phyloP scores from a whole-genome alignment of 2,888 invertebrate genomes.

The Drosophila mettleri region DNA sequence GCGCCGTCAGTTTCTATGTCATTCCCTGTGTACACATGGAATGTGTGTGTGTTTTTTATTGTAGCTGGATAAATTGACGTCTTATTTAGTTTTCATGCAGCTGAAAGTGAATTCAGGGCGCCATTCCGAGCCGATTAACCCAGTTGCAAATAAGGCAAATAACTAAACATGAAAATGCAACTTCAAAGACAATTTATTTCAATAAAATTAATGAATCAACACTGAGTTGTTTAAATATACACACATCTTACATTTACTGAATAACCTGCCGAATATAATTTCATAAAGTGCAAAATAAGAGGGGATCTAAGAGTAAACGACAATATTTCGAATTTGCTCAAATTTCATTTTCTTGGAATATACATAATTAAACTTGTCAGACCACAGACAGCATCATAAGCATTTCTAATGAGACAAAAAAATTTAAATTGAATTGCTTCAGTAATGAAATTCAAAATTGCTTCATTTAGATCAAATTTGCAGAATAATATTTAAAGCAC shows the following conservation, averaged over 20 bases:
- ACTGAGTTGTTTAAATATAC: background rate
- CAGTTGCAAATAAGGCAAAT: conserved; percentile 15
- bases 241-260: background rate
- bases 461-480: background rate
- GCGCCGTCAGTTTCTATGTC: conserved; percentile 19
- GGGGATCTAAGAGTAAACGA: background rate
- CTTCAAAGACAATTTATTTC: background rate
- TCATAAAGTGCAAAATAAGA: background rate
- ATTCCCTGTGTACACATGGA: background rate
- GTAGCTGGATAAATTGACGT: conserved; percentile 26
- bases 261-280: background rate
- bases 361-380: background rate
- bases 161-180: background rate
- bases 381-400: too few relatives aligned
- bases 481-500: background rate
- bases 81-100: conserved; percentile 40
- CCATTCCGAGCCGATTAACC: conserved; percentile 35
- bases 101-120: conserved; percentile 23
- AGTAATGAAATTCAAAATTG: background rate
- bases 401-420: too few relatives aligned
- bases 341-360: background rate
- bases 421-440: too few relatives aligned
- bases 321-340: background rate
- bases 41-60: conserved; percentile 10
- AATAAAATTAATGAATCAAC: background rate